phyloP scores from a whole-genome alignment of 2,888 invertebrate genomes.

The Thalpophila matura region DNA sequence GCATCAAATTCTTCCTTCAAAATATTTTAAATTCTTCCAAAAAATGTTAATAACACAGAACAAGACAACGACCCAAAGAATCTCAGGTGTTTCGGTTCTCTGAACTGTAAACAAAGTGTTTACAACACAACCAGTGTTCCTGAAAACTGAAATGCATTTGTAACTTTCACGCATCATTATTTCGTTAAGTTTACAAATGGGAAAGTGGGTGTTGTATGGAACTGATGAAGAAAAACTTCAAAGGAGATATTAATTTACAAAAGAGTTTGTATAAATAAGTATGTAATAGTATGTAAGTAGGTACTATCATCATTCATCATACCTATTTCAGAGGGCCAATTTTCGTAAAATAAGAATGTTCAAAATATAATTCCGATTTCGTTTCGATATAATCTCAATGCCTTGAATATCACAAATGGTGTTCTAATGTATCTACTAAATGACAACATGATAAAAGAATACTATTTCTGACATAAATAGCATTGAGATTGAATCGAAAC shows the following conservation, averaged over 20 bases:
- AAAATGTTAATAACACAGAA: slow-evolving; percentile 35
- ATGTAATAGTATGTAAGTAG: too few species aligned
- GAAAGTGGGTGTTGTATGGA: slow-evolving; percentile 22
- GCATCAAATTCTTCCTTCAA: slow-evolving; percentile 14
- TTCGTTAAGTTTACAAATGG: slow-evolving; percentile 31
- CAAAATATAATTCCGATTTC: too few species aligned
- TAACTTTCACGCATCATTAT: slow-evolving; percentile 51
- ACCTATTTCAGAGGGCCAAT: too few species aligned
- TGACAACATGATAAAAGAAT: too few species aligned
- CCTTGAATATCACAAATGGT: too few species aligned
- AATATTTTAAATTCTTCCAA: slow-evolving; percentile 22
- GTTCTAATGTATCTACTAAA: too few species aligned
- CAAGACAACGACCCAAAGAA: slow-evolving; percentile 26
- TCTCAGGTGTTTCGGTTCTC: slow-evolving; percentile 44
- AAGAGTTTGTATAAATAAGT: not conserved
- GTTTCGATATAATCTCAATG: too few species aligned
- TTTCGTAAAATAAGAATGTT: too few species aligned
- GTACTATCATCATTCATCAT: too few species aligned
- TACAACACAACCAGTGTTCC: slow-evolving; percentile 13
- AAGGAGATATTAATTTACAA: slow-evolving; percentile 3
- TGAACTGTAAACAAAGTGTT: slow-evolving; percentile 46
- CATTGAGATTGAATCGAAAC: too few species aligned
- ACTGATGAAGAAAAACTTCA: slow-evolving; percentile 18
- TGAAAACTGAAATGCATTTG: slow-evolving; percentile 53
- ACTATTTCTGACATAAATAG: too few species aligned